phyloP scores from a whole-genome alignment of 1,140 invertebrate species.

The Leptinotarsa texana region DNA sequence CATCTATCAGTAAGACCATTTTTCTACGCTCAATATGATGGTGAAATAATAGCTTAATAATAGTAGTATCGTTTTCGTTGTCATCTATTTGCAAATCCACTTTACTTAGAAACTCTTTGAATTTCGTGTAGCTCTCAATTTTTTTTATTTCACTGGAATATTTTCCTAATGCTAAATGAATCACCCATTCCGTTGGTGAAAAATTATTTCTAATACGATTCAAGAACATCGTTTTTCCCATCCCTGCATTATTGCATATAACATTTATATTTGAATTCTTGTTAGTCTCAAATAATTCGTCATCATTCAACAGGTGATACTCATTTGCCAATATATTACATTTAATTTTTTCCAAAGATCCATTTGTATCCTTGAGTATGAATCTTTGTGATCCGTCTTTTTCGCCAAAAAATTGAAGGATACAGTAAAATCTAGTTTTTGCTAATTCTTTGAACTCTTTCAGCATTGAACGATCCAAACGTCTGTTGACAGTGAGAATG shows the following conservation, averaged over 20 bases:
- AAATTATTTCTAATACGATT: slow-evolving; percentile 4
- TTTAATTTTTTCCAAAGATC: not conserved
- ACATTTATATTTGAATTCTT: slow-evolving; percentile 1
- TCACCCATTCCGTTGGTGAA: slow-evolving; percentile 3
- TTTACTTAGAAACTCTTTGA: not conserved
- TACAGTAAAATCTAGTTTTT: not conserved
- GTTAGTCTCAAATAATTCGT: not conserved
- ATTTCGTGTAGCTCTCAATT: not conserved
- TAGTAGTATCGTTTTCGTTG: not conserved
- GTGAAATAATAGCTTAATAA: not conserved
- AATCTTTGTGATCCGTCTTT: not conserved
- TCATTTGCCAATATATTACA: not conserved
- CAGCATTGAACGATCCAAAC: no score
- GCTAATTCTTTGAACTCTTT: no score
- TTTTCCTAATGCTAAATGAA: slow-evolving; percentile 9
- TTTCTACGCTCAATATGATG: not conserved
- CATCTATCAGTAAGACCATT: slow-evolving; percentile 10
- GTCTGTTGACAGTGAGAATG: no score
- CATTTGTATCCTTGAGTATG: not conserved
- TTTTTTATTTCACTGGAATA: not conserved
- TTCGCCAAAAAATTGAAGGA: not conserved
- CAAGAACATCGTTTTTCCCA: slow-evolving; percentile 14
- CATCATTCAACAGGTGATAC: not conserved
- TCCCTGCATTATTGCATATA: slow-evolving; percentile 16
- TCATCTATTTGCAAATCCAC: not conserved